Evolutionary conservation across 2,113 vertebrate species (phyloP), one percentile per base, ranked within the genome.

Genomic region (Serilophus lunatus): DNA sequence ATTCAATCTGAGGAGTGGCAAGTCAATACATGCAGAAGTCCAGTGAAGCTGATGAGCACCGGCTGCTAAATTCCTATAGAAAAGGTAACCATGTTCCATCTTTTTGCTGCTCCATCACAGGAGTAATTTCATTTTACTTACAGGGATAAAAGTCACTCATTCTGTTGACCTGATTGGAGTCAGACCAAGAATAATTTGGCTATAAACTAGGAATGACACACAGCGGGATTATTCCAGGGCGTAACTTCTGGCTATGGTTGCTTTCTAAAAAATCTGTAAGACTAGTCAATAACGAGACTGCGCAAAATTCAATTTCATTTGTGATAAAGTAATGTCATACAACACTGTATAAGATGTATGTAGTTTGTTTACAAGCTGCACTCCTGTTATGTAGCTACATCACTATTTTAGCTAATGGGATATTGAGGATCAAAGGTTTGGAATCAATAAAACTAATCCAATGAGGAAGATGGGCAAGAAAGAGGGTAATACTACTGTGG

Each of bases 391-490:
- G 68, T 47, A 74, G 63, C 24, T 79, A 68, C 25, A 72, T 44
- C 26, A 26, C 72, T 83, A 3, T 70, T 90, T 65, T 66, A 88
- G 50, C 38, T 90, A 95, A 86, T 47, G 50, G 68, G 42, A 71
- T 86, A 77, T 38, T 83, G 92, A 77, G 59, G 71, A 83, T 75
- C 85, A 89, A 85, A 88, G 68, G 88, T 64, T 60, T 86, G 45
- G 78, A 92, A 92, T 89, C 85, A 89, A 47, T 89, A 82, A 82
- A 89, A 75, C 66, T 70, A 92, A 82, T 59, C 50, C 47, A 83
- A 25, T 51, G 50, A 75, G 59, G 75, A 94, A 90, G 68, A 77
- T 83, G 42, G 25, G n/a, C 16, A 77, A 86, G 76, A 80, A 38
- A 25, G 35, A 59, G 23, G 20, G 18, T 42, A 80, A 50, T 25